Evolutionary conservation across 2,888 invertebrate genomes (phyloP).

Genomic region (Acanthosoma haemorrhoidale): DNA sequence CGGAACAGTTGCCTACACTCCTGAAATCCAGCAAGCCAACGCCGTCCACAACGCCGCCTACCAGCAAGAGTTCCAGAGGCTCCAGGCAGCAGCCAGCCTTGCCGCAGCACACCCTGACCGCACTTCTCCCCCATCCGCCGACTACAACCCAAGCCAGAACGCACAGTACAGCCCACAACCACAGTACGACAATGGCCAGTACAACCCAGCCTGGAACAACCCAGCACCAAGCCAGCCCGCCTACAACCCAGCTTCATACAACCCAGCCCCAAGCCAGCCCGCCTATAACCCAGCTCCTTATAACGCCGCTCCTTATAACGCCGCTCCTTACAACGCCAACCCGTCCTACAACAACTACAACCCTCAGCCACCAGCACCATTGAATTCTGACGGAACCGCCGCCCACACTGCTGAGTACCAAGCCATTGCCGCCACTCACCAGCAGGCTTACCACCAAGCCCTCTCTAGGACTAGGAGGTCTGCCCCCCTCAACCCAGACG

Average conservation of each 20-base stretch:
- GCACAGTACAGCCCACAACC: not conserved
- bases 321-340: not conserved
- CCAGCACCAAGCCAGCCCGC: not conserved
- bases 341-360: not conserved
- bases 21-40: slow-evolving; percentile 33
- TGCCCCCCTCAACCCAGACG: slow-evolving; percentile 38
- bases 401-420: slow-evolving; percentile 33
- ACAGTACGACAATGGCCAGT: not conserved
- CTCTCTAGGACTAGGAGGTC: not conserved
- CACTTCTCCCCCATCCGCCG: slow-evolving; percentile 5
- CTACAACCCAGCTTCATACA: not conserved
- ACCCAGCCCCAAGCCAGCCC: not conserved
- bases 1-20: slow-evolving; percentile 36
- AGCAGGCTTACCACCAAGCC: slow-evolving; percentile 26
- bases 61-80: slow-evolving; percentile 19
- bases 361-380: slow-evolving; percentile 16
- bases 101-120: slow-evolving; percentile 17
- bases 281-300: not conserved
- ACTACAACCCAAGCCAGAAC: slow-evolving; percentile 5
- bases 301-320: not conserved
- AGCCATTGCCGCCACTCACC: slow-evolving; percentile 30
- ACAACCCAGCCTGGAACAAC: slow-evolving; percentile 13
- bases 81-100: not conserved
- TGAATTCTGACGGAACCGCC: slow-evolving; percentile 33
- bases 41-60: slow-evolving; percentile 36